phyloP scores from a whole-genome alignment of 1,140 invertebrate genomes.

The Odontomachus brunneus region DNA sequence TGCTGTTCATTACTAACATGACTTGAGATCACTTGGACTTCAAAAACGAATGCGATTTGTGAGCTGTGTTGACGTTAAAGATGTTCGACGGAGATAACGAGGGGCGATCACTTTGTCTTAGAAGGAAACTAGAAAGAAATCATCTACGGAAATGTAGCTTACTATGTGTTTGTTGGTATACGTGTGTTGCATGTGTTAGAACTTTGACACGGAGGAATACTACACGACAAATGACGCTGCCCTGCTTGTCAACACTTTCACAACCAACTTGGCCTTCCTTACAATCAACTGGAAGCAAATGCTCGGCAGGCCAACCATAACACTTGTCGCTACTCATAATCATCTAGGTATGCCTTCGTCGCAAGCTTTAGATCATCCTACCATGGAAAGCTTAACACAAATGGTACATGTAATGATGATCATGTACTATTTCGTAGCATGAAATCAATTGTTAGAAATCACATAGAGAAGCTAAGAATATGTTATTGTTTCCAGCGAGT shows the following conservation, averaged over 20 bases:
- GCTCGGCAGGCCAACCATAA: constrained; percentile 95
- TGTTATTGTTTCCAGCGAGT: background rate
- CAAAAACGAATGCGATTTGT: constrained; percentile 33
- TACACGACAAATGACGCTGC: constrained; percentile 96
- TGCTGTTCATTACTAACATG: constrained; percentile 40
- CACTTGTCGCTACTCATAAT: constrained; percentile 92
- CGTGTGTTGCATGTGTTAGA: constrained; percentile 88
- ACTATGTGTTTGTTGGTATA: constrained; percentile 79
- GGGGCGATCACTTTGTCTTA: constrained; percentile 35
- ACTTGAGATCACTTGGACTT: background rate
- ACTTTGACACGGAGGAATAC: constrained; percentile 96
- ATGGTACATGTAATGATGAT: constrained; percentile 16
- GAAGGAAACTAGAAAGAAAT: constrained; percentile 25
- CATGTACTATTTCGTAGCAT: background rate
- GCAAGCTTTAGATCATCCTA: constrained; percentile 66
- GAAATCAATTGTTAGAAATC: constrained; percentile 24
- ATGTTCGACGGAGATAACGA: constrained; percentile 36
- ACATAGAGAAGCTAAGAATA: constrained; percentile 3
- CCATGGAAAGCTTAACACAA: constrained; percentile 26
- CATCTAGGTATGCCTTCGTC: constrained; percentile 89
- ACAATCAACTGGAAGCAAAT: constrained; percentile 97
- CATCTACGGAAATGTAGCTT: constrained; percentile 59
- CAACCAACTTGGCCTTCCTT: constrained; percentile 95
- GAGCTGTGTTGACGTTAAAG: constrained; percentile 50
- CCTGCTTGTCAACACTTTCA: constrained; percentile 94